Conservation (phyloP, 1,140 invertebrate species). For the Drosophila eugracilis region DNA sequence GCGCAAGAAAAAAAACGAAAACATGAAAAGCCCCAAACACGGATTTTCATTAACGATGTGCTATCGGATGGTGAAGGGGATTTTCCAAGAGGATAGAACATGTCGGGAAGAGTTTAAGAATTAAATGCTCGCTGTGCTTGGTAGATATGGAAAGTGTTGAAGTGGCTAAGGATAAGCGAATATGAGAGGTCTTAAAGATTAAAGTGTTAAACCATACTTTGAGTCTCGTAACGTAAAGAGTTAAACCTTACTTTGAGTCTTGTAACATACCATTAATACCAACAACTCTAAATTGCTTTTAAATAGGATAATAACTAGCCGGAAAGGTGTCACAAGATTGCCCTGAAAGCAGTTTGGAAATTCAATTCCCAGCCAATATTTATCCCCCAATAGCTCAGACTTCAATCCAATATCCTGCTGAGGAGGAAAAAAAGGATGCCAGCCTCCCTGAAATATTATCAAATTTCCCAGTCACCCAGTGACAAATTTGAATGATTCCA, state of each 20-base stretch:
- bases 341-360: slow-evolving; percentile 14
- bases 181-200: neutral
- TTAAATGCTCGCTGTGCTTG: slow-evolving; percentile 16
- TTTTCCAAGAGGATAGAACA: slow-evolving; percentile 22
- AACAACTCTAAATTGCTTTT: no score
- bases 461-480: slow-evolving; percentile 34
- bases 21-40: slow-evolving; percentile 14
- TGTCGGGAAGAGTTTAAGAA: slow-evolving; percentile 24
- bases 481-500: slow-evolving; percentile 43
- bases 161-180: neutral
- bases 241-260: no score
- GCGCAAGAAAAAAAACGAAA: slow-evolving; percentile 8
- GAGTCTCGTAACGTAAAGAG: no score
- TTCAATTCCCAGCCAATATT: slow-evolving; percentile 23
- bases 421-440: slow-evolving; percentile 21
- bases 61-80: slow-evolving; percentile 13
- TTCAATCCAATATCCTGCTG: neutral
- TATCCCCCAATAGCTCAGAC: slow-evolving; percentile 20
- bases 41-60: slow-evolving; percentile 74
- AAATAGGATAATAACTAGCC: no score
- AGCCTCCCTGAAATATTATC: slow-evolving; percentile 1
- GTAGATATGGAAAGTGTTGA: neutral
- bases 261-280: no score
- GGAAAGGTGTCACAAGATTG: slow-evolving; percentile 1
- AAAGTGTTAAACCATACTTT: neutral